Base-by-base conservation (phyloP, 2,797 vertebrate species). In the Catharus ustulatus region DNA sequence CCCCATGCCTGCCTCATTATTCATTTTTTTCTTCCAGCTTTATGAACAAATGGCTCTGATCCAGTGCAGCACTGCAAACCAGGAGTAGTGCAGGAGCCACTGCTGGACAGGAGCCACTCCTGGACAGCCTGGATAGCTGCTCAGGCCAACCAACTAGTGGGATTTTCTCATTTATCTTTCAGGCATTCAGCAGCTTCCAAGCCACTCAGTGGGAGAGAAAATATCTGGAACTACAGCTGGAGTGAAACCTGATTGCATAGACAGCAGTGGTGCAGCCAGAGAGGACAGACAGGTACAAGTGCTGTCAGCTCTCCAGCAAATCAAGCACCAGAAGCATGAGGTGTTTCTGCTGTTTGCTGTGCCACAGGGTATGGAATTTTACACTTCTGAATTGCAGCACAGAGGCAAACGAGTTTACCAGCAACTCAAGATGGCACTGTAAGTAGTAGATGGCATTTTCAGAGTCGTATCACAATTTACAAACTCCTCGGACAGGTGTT, bases 191-290 rank as follows among this genome's bases (percentile, higher is more conserved):
- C 32, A 14, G 34, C 5, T 83, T 54, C 79, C 69, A 75, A 45
- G 62, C 9, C 42, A 15, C 24, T 7, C 2, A 0, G 13, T 0
- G 0, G 30, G 54, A 87, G 26, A 34, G 29, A 71, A 6, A 45
- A 46, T n/a, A 36, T 36, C 43, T 24, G n/a, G 27, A 85, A 29
- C 27, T 15, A 63, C 67, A 40, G 52, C 3, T 88, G 69, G 10
- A 75, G 32, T 7, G n/a, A 61, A 72, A 80, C 4, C 15, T 1
- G 1, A 59, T 2, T 3, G 3, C 73, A 32, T 29, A 13, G 36
- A 5, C 1, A 63, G 15, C 1, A 34, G 36, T 3, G 34, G n/a
- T 11, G 29, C 16, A 36, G 75, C 43, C 14, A 12, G 49, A 32
- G 54, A 57, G 11, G 14, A 48, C 24, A n/a, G 71, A 8, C 21